phyloP scores from a whole-genome alignment of 2,797 vertebrate species.

The Schizothorax lantsangensis region DNA sequence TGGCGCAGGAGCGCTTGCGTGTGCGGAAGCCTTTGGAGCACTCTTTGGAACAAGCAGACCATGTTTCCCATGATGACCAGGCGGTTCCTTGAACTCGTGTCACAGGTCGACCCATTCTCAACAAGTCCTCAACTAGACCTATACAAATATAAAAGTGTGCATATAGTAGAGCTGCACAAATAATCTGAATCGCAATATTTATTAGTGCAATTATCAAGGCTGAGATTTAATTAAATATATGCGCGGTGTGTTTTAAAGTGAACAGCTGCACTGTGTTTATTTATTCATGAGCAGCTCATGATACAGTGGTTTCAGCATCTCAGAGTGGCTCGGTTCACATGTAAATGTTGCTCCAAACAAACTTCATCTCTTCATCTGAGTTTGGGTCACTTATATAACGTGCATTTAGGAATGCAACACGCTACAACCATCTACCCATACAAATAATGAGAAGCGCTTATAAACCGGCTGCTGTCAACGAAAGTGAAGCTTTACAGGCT shows the following conservation, averaged over 20 bases:
- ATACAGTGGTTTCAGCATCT: background rate
- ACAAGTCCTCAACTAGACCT: conserved; percentile 77
- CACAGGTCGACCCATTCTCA: conserved; percentile 63
- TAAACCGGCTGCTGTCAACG: background rate
- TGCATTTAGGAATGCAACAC: background rate
- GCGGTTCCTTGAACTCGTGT: conserved; percentile 72
- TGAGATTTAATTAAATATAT: background rate
- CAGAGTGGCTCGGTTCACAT: background rate
- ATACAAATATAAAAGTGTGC: conserved; percentile 27
- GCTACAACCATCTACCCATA: background rate
- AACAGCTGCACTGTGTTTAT: background rate
- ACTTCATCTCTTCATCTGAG: background rate
- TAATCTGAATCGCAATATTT: background rate
- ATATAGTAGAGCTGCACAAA: background rate
- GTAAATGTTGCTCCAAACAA: background rate
- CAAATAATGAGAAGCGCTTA: background rate
- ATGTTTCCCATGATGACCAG: conserved; percentile 91
- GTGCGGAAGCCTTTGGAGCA: conserved; percentile 90
- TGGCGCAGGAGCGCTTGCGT: conserved; percentile 87
- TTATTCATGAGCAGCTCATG: background rate
- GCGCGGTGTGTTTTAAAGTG: background rate
- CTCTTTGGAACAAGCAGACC: conserved; percentile 91
- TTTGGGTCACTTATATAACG: background rate
- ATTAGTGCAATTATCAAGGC: background rate
- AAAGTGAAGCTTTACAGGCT: background rate